Evolutionary conservation across 2,113 vertebrate species (phyloP), one percentile per base, ranked within the genome.

Genomic region (Micromys minutus): DNA sequence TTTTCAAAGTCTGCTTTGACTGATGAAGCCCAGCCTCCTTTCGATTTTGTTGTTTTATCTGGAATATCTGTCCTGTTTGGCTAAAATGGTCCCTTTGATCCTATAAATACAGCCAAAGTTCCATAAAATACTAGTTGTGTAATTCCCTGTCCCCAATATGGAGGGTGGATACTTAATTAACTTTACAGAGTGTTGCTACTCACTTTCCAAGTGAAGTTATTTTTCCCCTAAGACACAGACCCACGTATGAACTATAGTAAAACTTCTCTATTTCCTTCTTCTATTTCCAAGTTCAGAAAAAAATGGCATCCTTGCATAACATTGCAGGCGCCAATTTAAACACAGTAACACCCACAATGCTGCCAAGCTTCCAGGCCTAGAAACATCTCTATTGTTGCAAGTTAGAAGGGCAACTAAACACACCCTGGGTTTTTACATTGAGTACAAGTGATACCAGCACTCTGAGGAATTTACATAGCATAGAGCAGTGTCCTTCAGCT

Each of bases 181-280:
- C 96, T 97, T 96, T 94, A 91, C 67, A 94, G 67, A 96, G 92
- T 95, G 95, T 95, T 92, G 96, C 90, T 95, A 94, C 88, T 94
- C 77, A 61, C 93, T 95, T 96, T 97, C 96, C 94, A 96, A 97
- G 94, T 87, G 76, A 97, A 96, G 93, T 97, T 97, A 96, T 97
- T 97, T 96, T 47, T 74, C 96, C 90, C 90, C 19, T 84, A 97
- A 97, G 95, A 97, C 94, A 92, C 83, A 94, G 86, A 57, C 50
- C 57, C 87, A 91, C 47, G n/a, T 87, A 93, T 86, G 85, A 98
- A 93, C 95, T 97, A 96, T 52, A 97, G 92, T 94, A 96, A 97
- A 96, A 96, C 84, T 63, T 93, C 87, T 87, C 89, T 94, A 63
- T 65, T 83, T 94, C 94, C 94, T 96, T 97, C 89, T 96, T 93